Base-by-base conservation (phyloP, 1,140 invertebrate genomes). In the Brachionus paranguensis region DNA sequence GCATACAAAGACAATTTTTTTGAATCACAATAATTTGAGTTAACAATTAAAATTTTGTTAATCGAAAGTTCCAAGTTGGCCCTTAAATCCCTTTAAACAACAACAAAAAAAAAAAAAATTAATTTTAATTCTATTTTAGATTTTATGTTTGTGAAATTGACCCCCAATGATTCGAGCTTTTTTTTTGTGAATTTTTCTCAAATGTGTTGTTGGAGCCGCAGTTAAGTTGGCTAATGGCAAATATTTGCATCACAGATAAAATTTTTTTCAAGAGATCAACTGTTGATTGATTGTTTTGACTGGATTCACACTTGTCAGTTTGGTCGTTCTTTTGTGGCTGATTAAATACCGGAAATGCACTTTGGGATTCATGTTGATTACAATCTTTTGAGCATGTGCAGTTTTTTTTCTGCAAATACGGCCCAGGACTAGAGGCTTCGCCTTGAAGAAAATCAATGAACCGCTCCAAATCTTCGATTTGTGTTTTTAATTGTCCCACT, bases 361-460 rank as follows among this genome's bases (percentile, higher is more conserved):
- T 68, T 76, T 83, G 11, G 53, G 37, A 60, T 24, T 60, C n/a
- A 24, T 65, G 11, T 68, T 68, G 17, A 17, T 29, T 17, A 74
- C 27, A 78, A 76, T 53, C 29, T 24, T 33, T 11, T 29, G 47
- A 33, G 17, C 53, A 81, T 10, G 14, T 43, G 41, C 53, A 81
- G 17, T 7, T 43, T 45, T 68, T 81, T 41, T 68, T 68, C 20
- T 81, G 27, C 5, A 81, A 10, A 68, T 81, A 81, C 0, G 78
- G 78, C 6, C 78, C 78, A 10, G 78, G 78, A 64, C 53, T 81
- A 12, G 78, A 60, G 14, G 78, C 78, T 24, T 90, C 92, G 89
- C 93, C 94, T 92, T 99, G 97, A 83, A 99, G 91, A 87, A 98
- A 96, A 86, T 94, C 93, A 87, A 99, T 98, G 88, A 99, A 99